Conservation (phyloP, 2,888 invertebrate genomes). For the Cephus pygmeus region DNA sequence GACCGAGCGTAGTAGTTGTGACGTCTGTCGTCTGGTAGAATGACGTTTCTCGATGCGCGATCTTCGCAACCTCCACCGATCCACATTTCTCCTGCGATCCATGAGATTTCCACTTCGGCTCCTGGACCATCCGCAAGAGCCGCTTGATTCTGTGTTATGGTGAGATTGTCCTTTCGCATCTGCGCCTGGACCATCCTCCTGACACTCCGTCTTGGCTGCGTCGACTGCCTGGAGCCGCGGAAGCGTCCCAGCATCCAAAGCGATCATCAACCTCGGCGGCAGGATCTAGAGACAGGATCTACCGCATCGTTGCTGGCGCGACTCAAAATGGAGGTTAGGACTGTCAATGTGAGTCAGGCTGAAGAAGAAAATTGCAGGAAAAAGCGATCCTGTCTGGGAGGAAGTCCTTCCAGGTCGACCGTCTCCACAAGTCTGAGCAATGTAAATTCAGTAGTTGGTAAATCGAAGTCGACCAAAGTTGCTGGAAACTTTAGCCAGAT, state of each 20-base stretch:
- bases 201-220: slow-evolving; percentile 21
- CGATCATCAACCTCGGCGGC: slow-evolving; percentile 21
- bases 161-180: slow-evolving; percentile 29
- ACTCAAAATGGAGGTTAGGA: neutral
- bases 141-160: slow-evolving; percentile 38
- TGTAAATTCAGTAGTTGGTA: no score
- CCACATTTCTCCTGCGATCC: slow-evolving; percentile 16
- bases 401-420: no score
- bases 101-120: slow-evolving; percentile 22
- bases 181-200: slow-evolving; percentile 29
- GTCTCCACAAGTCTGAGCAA: no score
- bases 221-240: neutral
- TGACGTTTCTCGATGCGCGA: neutral
- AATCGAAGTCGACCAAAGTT: no score
- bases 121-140: slow-evolving; percentile 14
- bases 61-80: neutral
- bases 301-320: neutral
- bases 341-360: neutral
- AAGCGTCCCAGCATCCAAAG: slow-evolving; percentile 10
- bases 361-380: neutral
- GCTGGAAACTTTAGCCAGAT: no score
- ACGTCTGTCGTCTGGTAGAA: neutral
- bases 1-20: no score
- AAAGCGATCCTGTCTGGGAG: no score
- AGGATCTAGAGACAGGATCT: slow-evolving; percentile 4